Base-by-base conservation (phyloP, 2,888 invertebrate species). In the Cacoxenus indagator region DNA sequence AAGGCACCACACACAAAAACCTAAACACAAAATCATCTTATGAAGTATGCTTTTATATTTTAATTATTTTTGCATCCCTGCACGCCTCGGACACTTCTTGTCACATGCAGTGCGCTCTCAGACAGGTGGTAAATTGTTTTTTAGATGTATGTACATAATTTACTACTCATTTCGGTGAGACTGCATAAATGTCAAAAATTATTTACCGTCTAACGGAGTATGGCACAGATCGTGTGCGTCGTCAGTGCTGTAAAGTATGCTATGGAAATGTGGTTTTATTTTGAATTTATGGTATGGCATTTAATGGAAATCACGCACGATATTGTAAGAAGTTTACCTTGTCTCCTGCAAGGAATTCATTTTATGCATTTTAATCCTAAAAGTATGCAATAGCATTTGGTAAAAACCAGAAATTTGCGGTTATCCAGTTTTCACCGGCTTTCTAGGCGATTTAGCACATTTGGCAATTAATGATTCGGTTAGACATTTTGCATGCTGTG, bases 131-230 rank as follows among this genome's bases (percentile, higher is more conserved):
- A 51, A 51, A 51, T 51, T 51, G 51, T 51, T 17, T n/a, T 51
- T 48, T 4, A n/a, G n/a, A 48, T 48, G 19, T 48, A 22, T 37
- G 22, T 22, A 51, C 51, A 51, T 22, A 51, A 51, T 51, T 51
- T 51, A 51, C 51, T 51, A 22, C 22, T 22, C 51, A 51, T 51
- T 51, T 22, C 8, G 22, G 51, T 51, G 51, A 57, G 57, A 27
- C 27, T 57, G 57, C 57, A 57, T 27, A 57, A 27, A 29, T 27
- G 57, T 57, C 29, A 27, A 57, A 57, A 57, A 57, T 57, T 27
- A 57, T 57, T 27, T 57, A 57, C 57, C 27, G 57, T 37, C 9
- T 14, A 37, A 37, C 8, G 37, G 9, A 37, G 5, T 11, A 37
- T 14, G 37, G 37, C 37, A 37, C 14, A 8, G 37, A 11, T 37